Base-by-base conservation (phyloP, 2,797 vertebrate genomes). In the Pampus argenteus region DNA sequence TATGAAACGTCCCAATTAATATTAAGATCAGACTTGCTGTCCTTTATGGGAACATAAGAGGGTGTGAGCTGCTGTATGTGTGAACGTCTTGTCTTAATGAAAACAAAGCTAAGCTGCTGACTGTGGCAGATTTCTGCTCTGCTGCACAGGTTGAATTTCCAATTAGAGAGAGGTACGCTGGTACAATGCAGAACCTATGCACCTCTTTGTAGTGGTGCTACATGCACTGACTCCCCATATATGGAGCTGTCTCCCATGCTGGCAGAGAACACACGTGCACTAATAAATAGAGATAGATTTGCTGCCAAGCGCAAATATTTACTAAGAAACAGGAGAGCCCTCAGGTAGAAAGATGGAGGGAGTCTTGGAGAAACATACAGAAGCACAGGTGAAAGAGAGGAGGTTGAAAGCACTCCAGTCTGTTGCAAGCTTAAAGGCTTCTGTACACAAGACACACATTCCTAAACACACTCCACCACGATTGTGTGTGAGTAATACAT, bases 51-150 rank as follows among this genome's bases (percentile, higher is more conserved):
- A 86, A 77, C 76, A 81, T 44, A 71, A 62, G 76, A 78, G 74
- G 25, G 56, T 56, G 74, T 79, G 66, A 57, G 79, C 26, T 11
- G 11, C 38, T 23, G 54, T 61, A 58, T 65, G 65, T 79, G 71
- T 69, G 76, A 63, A 83, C 59, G 70, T 78, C 66, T 89, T 91
- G 70, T 78, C 66, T 89, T 91, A 90, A 90, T 89, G 83, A 90
- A 91, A 92, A 91, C 86, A 91, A 89, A 90, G 87, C 87, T 81
- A 83, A 86, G 82, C 81, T 91, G 91, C 92, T 94, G 93, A 94
- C 88, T 77, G 64, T 28, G 60, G 91, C 76, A 86, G 48, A 91
- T 93, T 92, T 92, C 90, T 91, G 91, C 89, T 84, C 80, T 11
- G 25, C 87, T 89, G 88, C 87, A 89, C 91, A 84, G 80, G 88